phyloP scores from a whole-genome alignment of 1,140 invertebrate genomes.

The Reticulitermes speratus region DNA sequence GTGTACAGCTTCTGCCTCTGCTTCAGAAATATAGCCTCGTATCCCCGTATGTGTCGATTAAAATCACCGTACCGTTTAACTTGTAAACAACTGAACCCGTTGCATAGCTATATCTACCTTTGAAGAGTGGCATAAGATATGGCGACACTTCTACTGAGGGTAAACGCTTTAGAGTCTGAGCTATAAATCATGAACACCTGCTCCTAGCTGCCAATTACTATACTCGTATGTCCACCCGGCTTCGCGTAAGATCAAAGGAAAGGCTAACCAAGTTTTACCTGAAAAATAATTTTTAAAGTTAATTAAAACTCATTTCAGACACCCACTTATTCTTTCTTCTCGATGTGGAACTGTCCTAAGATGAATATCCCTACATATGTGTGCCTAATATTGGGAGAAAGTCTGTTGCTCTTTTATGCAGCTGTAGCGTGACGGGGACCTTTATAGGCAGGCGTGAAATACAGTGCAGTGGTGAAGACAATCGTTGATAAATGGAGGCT shows the following conservation, averaged over 20 bases:
- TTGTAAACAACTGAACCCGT: not conserved
- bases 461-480: no score
- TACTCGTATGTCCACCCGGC: not conserved
- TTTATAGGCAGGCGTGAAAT: no score
- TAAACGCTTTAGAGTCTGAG: not conserved
- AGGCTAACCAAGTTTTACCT: not conserved
- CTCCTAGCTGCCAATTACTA: not conserved
- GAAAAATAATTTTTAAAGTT: not conserved
- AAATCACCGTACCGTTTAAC: not conserved
- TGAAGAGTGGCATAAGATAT: not conserved
- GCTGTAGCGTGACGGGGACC: no score
- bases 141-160: not conserved
- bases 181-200: not conserved
- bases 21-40: not conserved
- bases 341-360: not conserved
- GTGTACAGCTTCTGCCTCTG: not conserved
- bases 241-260: not conserved
- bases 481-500: no score
- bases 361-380: no score
- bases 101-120: not conserved
- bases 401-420: no score
- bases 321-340: not conserved
- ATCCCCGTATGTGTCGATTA: not conserved
- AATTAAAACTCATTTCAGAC: not conserved
- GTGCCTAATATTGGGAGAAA: no score